phyloP scores from a whole-genome alignment of 2,888 invertebrate genomes.

The Scaptodrosophila latifasciaeformis region DNA sequence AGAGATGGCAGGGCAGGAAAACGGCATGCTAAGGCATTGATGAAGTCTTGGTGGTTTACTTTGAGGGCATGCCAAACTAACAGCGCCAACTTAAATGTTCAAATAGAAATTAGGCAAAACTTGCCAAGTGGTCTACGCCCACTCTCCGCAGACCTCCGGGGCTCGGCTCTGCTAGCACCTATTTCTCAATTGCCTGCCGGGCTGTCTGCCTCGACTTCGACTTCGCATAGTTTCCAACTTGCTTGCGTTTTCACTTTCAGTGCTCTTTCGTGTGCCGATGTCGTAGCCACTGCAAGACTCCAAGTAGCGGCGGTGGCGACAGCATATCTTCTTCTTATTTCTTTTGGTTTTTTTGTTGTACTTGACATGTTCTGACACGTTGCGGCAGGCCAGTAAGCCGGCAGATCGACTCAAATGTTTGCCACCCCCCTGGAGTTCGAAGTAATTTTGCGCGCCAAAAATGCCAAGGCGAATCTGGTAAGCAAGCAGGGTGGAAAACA shows the following conservation, averaged over 20 bases:
- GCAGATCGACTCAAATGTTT: slow-evolving; percentile 36
- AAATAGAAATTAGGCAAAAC: background rate
- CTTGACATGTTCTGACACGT: slow-evolving; percentile 63
- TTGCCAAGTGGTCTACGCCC: background rate
- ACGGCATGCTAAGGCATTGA: background rate
- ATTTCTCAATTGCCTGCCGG: background rate
- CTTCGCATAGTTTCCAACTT: slow-evolving; percentile 29
- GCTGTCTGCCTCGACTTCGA: no score
- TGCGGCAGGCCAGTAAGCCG: slow-evolving; percentile 19
- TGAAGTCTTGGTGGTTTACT: no score
- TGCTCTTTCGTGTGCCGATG: slow-evolving; percentile 45
- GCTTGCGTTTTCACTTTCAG: slow-evolving; percentile 44
- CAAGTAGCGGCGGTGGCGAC: slow-evolving; percentile 39
- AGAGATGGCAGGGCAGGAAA: no score
- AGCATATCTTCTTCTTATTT: no score
- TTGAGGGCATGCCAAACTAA: no score
- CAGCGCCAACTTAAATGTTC: background rate
- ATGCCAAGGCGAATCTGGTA: slow-evolving; percentile 53
- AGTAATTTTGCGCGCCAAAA: slow-evolving; percentile 59
- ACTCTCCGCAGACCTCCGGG: background rate
- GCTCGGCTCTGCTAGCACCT: background rate
- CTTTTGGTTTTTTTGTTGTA: slow-evolving; percentile 64
- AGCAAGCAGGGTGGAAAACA: slow-evolving; percentile 11
- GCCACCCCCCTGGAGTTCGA: slow-evolving; percentile 50
- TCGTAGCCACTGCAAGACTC: slow-evolving; percentile 44